Evolutionary conservation across 2,113 vertebrate genomes (phyloP), one percentile per base, ranked within the genome.

Genomic region (Nansenia antarctica): DNA sequence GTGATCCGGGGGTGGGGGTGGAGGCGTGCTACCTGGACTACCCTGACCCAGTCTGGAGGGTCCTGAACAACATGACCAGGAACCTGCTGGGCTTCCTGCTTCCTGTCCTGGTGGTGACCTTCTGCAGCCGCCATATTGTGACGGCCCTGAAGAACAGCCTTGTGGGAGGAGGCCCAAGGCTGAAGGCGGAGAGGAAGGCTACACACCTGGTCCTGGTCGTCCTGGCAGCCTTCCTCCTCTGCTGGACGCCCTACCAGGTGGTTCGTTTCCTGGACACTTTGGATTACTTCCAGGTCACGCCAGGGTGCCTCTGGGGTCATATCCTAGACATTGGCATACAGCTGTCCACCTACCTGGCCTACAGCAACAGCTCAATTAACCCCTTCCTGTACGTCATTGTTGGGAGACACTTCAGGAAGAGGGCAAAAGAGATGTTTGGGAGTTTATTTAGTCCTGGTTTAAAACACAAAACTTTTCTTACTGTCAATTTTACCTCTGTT

Each of bases 201-300:
- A 90, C 94, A 0, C 0, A 82, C 27, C 79, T 97, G 67, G 89
- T 98, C 3, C 87, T 96, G 47, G 71, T 80, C 0, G 95, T 97
- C 12, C 88, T 96, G 14, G 71, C 90, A 0, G 85, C 94, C 0
- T 98, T 96, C 9, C 12, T 96, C 0, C 0, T 93, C 62, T 96
- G 95, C 83, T 96, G 95, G 95, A 87, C 94, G 5, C 96, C 96
- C 0, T 94, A 93, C 82, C 95, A 96, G 70, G 9, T 95, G 42
- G 88, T 80, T 70, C 89, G 90, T 0, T 59, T 95, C 52, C 77
- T 97, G 0, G 92, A 95, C 67, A 95, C 92, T 0, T 71, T 98
- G 64, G 11, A 54, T 29, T 81, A 69, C 62, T 85, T 82, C 37
- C 29, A 72, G 8, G 0, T 85, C 32, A 60, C 61, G 0, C 69